Evolutionary conservation across 2,888 invertebrate genomes (phyloP).

Genomic region (Onchidella celtica): DNA sequence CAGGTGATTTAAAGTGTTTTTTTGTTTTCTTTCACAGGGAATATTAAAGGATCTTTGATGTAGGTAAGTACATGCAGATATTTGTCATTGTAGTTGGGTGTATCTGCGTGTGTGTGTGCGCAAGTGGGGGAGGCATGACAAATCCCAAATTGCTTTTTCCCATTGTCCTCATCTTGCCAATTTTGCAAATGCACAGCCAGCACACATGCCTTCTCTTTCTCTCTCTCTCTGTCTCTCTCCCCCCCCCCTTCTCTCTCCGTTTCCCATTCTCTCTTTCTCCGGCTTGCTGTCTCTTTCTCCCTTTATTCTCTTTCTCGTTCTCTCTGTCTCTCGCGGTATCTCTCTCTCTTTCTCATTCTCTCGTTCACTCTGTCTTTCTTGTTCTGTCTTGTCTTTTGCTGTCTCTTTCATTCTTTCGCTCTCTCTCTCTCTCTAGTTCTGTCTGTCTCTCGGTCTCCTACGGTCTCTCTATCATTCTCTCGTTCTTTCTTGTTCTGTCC

Average conservation of each 20-base stretch:
- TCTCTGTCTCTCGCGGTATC: background rate
- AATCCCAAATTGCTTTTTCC: too few relatives aligned
- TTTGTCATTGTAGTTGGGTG: too few relatives aligned
- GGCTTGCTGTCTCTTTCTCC: background rate
- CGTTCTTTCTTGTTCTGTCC: slow-evolving; percentile 24
- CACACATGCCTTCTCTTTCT: too few relatives aligned
- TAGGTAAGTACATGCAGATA: too few relatives aligned
- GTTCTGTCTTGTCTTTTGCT: background rate
- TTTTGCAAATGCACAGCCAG: too few relatives aligned
- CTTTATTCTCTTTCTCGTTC: background rate
- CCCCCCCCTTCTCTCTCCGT: background rate
- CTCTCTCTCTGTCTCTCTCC: background rate
- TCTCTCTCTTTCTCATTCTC: background rate
- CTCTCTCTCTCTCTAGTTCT: background rate
- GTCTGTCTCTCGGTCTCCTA: slow-evolving; percentile 7
- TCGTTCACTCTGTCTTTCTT: background rate
- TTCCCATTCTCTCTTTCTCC: background rate
- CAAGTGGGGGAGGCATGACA: too few relatives aligned
- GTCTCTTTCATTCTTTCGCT: background rate
- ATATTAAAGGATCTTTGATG: too few relatives aligned
- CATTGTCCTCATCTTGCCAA: too few relatives aligned
- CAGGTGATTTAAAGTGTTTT: too few relatives aligned
- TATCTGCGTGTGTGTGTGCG: too few relatives aligned
- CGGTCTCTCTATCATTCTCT: background rate
- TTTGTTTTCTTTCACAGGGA: too few relatives aligned